Conservation (phyloP, 2,888 invertebrate species). For the Acholoe squamosa region DNA sequence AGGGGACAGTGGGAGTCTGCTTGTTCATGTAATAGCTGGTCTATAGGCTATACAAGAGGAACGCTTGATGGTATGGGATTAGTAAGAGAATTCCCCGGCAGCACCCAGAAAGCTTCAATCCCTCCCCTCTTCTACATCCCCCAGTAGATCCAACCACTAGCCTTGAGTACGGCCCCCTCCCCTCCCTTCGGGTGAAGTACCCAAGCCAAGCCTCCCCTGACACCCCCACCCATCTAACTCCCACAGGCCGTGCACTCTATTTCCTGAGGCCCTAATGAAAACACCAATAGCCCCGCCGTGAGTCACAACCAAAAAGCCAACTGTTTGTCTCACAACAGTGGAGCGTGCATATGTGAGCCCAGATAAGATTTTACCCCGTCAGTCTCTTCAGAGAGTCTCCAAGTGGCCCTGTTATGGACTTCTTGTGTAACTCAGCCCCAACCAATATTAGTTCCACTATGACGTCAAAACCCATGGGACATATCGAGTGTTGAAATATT, state of each 20-base stretch:
- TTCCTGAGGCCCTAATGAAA: constrained; percentile 37
- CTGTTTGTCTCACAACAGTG: constrained; percentile 47
- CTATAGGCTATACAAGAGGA: neutral
- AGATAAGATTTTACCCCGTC: neutral
- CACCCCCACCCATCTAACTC: neutral
- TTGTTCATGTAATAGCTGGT: neutral
- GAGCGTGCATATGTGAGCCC: constrained; percentile 38
- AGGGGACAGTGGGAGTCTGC: too few species aligned
- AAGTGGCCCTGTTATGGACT: neutral
- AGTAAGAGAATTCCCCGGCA: neutral
- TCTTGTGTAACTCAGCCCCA: neutral
- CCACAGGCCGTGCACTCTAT: constrained; percentile 35
- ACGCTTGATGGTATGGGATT: neutral
- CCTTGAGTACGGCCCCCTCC: too few species aligned
- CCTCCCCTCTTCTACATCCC: neutral
- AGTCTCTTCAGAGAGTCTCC: neutral
- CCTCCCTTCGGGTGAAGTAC: too few species aligned
- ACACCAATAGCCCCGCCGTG: constrained; percentile 10
- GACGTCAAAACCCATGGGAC: neutral
- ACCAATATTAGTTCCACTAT: neutral
- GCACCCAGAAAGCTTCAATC: neutral
- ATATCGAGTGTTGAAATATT: constrained; percentile 21
- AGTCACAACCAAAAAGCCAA: constrained; percentile 32
- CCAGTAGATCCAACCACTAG: too few species aligned
- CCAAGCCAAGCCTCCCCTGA: too few species aligned